Conservation (phyloP, 2,113 vertebrate genomes). For the Vombatus ursinus region DNA sequence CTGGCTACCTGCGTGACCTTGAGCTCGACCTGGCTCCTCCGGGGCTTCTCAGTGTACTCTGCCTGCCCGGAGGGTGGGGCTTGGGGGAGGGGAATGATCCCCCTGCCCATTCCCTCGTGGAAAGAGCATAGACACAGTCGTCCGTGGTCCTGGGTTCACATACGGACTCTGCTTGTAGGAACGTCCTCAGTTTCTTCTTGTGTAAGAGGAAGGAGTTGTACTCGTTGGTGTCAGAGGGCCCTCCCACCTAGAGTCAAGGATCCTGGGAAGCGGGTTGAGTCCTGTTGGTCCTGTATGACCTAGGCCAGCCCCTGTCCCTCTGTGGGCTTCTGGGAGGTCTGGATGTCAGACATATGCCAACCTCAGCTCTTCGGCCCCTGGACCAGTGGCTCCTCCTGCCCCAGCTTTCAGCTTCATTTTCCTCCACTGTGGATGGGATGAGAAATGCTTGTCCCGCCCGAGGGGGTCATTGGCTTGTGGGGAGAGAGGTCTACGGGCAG, state of each 20-base stretch:
- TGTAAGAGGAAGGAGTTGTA: neutral
- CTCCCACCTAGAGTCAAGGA: neutral
- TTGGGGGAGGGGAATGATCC: neutral
- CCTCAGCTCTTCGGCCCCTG: neutral
- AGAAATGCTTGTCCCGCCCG: neutral
- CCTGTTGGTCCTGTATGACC: neutral
- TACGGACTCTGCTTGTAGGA: neutral
- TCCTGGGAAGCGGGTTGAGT: neutral
- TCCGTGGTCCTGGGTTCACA: neutral
- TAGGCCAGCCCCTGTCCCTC: neutral
- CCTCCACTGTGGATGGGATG: neutral
- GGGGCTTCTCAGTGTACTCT: neutral
- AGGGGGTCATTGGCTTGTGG: neutral
- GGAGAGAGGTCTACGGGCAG: neutral
- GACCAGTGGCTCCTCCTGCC: no score
- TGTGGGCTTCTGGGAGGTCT: neutral
- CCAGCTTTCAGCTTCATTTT: no score
- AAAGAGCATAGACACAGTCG: neutral
- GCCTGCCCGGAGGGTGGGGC: neutral
- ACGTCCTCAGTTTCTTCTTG: neutral
- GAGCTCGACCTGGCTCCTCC: neutral
- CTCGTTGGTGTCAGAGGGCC: no score
- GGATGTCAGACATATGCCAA: no score
- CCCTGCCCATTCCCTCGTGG: neutral
- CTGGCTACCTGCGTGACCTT: neutral